phyloP scores from a whole-genome alignment of 2,888 invertebrate species.

The Prenolepis imparis region DNA sequence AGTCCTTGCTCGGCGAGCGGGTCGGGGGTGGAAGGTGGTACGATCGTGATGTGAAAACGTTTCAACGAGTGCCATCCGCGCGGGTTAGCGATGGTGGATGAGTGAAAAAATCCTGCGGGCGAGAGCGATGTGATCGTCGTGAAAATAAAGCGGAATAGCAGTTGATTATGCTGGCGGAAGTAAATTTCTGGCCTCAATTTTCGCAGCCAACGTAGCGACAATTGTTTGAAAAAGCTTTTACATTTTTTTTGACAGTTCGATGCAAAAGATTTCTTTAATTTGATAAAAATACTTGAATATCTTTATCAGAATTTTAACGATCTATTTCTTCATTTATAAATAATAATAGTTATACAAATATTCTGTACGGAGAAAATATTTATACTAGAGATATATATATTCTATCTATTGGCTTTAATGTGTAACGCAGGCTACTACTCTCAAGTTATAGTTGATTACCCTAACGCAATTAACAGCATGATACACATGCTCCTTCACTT shows the following conservation, averaged over 20 bases:
- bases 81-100: not conserved
- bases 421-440: not conserved
- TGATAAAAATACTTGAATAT: not conserved
- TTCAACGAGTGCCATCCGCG: slow-evolving; percentile 53
- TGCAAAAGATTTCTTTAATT: not conserved
- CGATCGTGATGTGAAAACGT: slow-evolving; percentile 75
- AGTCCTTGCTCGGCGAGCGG: slow-evolving; percentile 71
- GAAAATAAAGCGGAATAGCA: slow-evolving; percentile 1
- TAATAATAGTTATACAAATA: not conserved
- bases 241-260: not conserved
- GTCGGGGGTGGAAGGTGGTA: slow-evolving; percentile 38
- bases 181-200: not conserved
- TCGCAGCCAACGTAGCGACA: not conserved
- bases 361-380: not conserved
- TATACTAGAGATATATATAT: not conserved
- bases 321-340: not conserved
- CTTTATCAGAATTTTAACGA: not conserved
- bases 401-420: not conserved
- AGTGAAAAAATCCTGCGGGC: slow-evolving; percentile 25
- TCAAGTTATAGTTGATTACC: slow-evolving; percentile 45
- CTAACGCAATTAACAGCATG: slow-evolving; percentile 44
- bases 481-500: slow-evolving; percentile 50
- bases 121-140: not conserved
- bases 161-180: slow-evolving; percentile 26
- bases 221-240: not conserved